Evolutionary conservation across 92 coral and sea anemone species (phyloP).

Genomic region (Epizoanthus illoricatus): DNA sequence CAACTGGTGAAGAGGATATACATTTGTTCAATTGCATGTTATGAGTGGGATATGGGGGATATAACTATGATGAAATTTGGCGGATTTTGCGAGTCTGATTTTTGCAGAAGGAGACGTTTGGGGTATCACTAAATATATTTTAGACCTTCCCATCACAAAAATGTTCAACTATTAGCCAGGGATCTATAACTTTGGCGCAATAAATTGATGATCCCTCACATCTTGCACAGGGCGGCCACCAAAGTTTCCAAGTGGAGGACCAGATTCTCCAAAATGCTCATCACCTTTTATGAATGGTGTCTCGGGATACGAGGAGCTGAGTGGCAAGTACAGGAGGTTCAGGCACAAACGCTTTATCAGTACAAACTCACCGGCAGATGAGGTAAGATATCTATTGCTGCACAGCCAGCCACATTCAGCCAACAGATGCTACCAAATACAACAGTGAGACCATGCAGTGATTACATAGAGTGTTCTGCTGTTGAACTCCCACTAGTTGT

Average conservation of each 20-base stretch:
- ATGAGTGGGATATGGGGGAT: no score
- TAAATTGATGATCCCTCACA: neutral
- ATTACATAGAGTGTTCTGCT: no score
- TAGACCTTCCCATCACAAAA: neutral
- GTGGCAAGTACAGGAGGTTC: conserved; percentile 53
- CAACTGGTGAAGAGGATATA: no score
- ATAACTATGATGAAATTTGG: no score
- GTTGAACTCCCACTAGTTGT: no score
- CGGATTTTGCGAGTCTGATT: no score
- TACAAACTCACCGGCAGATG: conserved; percentile 78
- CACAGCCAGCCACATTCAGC: conserved; percentile 10
- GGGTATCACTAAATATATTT: no score
- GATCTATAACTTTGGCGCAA: neutral
- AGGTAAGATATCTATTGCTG: conserved; percentile 43
- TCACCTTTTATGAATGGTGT: conserved; percentile 78
- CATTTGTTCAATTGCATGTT: no score
- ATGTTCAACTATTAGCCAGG: neutral
- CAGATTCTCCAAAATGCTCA: conserved; percentile 67
- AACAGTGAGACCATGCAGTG: no score
- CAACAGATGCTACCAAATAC: no score
- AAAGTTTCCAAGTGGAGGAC: conserved; percentile 70
- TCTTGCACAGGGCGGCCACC: conserved; percentile 71
- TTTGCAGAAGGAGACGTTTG: no score
- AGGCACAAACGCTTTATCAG: conserved; percentile 76
- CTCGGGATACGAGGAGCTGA: conserved; percentile 56